phyloP scores from a whole-genome alignment of 2,888 invertebrate genomes.

The Andrena marginata region DNA sequence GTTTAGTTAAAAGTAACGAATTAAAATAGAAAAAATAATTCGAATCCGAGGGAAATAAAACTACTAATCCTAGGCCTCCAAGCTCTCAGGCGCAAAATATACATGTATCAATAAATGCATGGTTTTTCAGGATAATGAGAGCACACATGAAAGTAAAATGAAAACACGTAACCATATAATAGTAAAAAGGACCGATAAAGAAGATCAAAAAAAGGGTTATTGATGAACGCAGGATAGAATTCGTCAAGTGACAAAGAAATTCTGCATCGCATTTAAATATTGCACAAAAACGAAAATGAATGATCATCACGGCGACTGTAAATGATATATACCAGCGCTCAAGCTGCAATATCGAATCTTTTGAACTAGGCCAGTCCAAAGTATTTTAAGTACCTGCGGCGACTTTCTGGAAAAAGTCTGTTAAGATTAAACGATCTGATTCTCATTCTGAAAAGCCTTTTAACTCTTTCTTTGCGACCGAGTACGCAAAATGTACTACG shows the following conservation, averaged over 20 bases:
- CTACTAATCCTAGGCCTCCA: slow-evolving; percentile 72
- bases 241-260: slow-evolving; percentile 7
- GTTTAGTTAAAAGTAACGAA: not conserved
- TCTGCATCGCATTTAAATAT: slow-evolving; percentile 9
- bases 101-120: slow-evolving; percentile 63
- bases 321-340: slow-evolving; percentile 4
- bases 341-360: slow-evolving; percentile 27
- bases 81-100: slow-evolving; percentile 79
- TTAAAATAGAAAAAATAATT: not conserved
- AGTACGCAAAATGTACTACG: not conserved
- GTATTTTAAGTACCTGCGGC: not conserved
- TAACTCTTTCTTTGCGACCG: slow-evolving; percentile 20
- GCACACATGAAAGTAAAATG: slow-evolving; percentile 56
- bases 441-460: not conserved
- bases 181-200: slow-evolving; percentile 13
- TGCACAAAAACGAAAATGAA: slow-evolving; percentile 30
- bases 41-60: slow-evolving; percentile 19
- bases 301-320: slow-evolving; percentile 14
- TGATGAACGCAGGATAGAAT: slow-evolving; percentile 11
- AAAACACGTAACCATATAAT: slow-evolving; percentile 25
- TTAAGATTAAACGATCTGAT: not conserved
- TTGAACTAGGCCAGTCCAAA: slow-evolving; percentile 57
- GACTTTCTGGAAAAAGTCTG: not conserved
- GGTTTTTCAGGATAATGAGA: slow-evolving; percentile 56
- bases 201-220: slow-evolving; percentile 11